Base-by-base conservation (phyloP, 2,888 invertebrate species). In the Aphidoletes aphidimyza region DNA sequence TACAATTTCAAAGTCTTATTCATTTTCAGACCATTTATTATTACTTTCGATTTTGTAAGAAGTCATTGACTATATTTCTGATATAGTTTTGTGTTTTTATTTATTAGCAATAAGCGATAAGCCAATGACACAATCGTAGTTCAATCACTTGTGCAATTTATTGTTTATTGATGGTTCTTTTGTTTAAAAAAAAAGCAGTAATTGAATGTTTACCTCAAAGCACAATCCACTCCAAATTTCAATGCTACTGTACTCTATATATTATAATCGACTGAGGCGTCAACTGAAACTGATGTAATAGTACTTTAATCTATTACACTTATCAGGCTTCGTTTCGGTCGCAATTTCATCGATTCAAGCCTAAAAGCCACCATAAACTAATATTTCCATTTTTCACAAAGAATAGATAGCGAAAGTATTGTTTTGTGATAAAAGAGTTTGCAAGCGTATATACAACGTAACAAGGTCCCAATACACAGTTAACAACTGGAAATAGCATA, bases 381-480 rank as follows among this genome's bases (percentile, higher is more conserved):
- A 17, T 11, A 19, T 47, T 17, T 17, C 3, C 47, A 3, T 47
- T 47, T 47, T 47, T 47, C 17, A 3, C 47, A 47, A 3, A 3
- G 22, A 19, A 54, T 11, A 69, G 69, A 69, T 69, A 69, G 69
- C 30, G 69, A 69, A 69, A 69, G 69, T 69, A 69, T 30, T 5
- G 14, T 69, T 11, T 5, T 22, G 14, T 54, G 54, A 54, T 54
- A 54, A 54, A 54, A 14, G 3, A 19, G 17, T n/a, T 42, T 14
- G 42, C 42, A 42, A 42, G 14, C 42, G n/a, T n/a, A n/a, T n/a
- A n/a, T n/a, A n/a, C n/a, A n/a, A n/a, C n/a, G n/a, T n/a, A 42
- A 42, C 42, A 9, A 42, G 42, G 42, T n/a, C 42, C 14, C 42
- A 42, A 14, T 5, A 54, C 22, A 11, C 8, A 17, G 54, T 8